Evolutionary conservation across 2,888 invertebrate genomes (phyloP), one percentile per base, ranked within the genome.

Genomic region (Aleiodes testaceus): DNA sequence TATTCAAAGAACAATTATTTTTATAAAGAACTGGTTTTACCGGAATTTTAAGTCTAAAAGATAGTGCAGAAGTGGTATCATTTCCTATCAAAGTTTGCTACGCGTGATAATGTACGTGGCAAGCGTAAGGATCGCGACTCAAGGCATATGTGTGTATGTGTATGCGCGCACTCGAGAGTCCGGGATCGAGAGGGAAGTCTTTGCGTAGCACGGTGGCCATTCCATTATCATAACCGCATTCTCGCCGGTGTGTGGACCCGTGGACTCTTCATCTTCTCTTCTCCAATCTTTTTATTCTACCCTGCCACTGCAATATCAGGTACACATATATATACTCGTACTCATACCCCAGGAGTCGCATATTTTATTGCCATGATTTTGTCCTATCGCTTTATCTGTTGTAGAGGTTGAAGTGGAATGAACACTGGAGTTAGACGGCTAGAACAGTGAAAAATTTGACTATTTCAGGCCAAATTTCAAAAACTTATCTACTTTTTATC

Each of bases 141-240:
- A 6, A 36, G 36, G 11, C 36, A 36, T 36, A 36, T 36, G 36
- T 36, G 36, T 36, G 7, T 36, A 6, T 36, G 9, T 36, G 16
- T 16, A 6, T 49, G 14, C 6, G 14, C 11, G 36, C 11, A 66
- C 18, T 26, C n/a, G 59, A 59, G 26, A 50, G 11, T 36, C 36
- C 66, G 61, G 45, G 59, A 66, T 71, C 70, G 69, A 68, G 22
- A 72, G 71, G 72, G 70, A 77, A 78, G 77, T 79, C 79, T 78
- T 77, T 83, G 85, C 86, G 86, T 86, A 86, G 85, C 83, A 81
- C 85, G 80, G 85, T 85, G 86, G 85, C 85, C 83, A 80, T 80
- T 83, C 81, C 84, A 87, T 87, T 86, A 86, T 86, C 86, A 86
- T 86, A 86, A 86, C 85, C 83, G 82, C 85, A 86, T 85, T 85